Base-by-base conservation (phyloP, 2,797 vertebrate species). In the Thunnus albacares region DNA sequence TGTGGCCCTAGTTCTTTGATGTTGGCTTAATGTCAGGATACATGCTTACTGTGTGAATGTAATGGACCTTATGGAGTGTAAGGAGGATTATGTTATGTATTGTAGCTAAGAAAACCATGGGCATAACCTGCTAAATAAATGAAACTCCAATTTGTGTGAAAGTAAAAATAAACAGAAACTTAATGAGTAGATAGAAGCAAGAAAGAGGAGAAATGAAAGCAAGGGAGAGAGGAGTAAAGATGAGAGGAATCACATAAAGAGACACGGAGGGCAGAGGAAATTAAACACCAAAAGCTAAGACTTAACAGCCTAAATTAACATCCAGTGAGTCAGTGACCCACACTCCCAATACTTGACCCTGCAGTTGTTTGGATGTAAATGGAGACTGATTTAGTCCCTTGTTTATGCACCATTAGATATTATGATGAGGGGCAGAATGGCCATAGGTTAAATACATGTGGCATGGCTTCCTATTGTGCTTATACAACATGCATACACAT, bases 351-450 rank as follows among this genome's bases (percentile, higher is more conserved):
- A 35, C 45, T 33, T 70, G 81, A 82, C 71, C 76, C 53, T 20
- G 11, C 60, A 9, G 30, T 59, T 35, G 22, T 28, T 55, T 15
- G 17, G n/a, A 71, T 69, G 66, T 71, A 72, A 81, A 86, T 41
- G 28, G 33, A 73, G 41, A 83, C 65, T 30, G 65, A 83, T 84
- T 79, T 35, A 26, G 45, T 77, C 8, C 22, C 58, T 60, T 63
- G 45, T 66, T 70, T 60, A 52, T 71, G 66, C 62, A 28, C 51
- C 45, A 53, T 75, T 77, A 77, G 12, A 51, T 66, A 33, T 77
- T 73, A 41, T 20, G 22, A 68, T 11, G 58, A 51, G 33, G 53
- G 24, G 7, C 51, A 69, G 8, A 3, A 4, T 59, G 33, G 49
- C 38, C 0, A 9, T 12, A 24, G 66, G 82, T 71, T 24, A 43